Conservation (phyloP, 2,888 invertebrate species). For the Agrilus biguttatus region DNA sequence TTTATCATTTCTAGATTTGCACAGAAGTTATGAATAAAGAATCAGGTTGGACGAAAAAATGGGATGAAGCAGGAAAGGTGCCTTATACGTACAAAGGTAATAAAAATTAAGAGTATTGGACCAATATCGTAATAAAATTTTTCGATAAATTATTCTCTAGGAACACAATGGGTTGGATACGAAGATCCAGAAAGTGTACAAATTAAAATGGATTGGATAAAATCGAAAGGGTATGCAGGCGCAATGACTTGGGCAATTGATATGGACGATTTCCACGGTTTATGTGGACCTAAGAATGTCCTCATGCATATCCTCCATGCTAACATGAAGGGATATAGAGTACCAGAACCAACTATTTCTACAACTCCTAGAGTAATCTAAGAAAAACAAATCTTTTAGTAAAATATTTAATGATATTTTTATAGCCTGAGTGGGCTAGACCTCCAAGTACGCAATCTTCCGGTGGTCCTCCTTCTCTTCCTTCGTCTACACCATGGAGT, state of each 20-base stretch:
- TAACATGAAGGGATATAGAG: conserved; percentile 54
- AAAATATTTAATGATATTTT: conserved; percentile 6
- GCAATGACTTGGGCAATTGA: conserved; percentile 90
- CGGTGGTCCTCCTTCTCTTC: conserved; percentile 18
- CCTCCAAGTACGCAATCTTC: conserved; percentile 54
- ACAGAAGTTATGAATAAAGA: conserved; percentile 53
- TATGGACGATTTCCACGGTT: conserved; percentile 79
- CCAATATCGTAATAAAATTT: too few species aligned
- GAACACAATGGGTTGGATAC: conserved; percentile 82
- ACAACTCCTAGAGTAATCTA: conserved; percentile 44
- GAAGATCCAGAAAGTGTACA: conserved; percentile 68
- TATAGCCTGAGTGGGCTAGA: conserved; percentile 67
- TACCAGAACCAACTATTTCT: conserved; percentile 49
- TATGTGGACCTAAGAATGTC: conserved; percentile 66
- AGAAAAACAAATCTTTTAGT: neutral
- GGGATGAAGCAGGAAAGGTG: conserved; percentile 69
- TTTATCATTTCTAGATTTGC: conserved; percentile 52
- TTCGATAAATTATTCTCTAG: conserved; percentile 18
- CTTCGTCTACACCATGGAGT: conserved; percentile 18
- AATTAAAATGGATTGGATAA: conserved; percentile 83
- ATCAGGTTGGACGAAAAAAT: conserved; percentile 68
- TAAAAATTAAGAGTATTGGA: conserved; percentile 2
- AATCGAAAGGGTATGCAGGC: conserved; percentile 66
- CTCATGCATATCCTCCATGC: conserved; percentile 58
- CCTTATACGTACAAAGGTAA: conserved; percentile 73